These are phyloP conservation scores for Actinemys pallida DNA, from an alignment of 2,113 vertebrate genomes.

Conservation along the genomic window DNA sequence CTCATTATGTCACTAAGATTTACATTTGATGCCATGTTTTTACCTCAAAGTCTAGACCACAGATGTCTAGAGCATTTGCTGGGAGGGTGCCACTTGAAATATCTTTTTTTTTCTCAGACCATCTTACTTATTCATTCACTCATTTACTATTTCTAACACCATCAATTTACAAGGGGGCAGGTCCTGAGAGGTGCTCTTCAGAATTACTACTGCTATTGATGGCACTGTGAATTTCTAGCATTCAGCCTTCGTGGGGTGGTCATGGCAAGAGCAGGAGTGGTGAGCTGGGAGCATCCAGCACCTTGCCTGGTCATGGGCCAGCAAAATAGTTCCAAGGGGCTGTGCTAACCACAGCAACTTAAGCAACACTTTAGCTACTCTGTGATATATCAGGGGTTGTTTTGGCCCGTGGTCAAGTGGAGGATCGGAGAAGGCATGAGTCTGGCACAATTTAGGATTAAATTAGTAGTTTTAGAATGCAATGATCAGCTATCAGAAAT, in stretches of 20 bases:
- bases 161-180: neutral
- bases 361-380: neutral
- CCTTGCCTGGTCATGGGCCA: neutral
- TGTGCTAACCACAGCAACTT: neutral
- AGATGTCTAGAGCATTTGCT: neutral
- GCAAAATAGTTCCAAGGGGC: neutral
- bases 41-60: neutral
- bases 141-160: neutral
- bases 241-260: neutral
- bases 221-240: neutral
- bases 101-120: rapidly evolving
- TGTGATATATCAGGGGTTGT: neutral
- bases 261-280: neutral
- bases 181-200: neutral
- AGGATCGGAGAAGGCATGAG: neutral
- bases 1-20: neutral
- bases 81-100: neutral
- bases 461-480: neutral
- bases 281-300: neutral
- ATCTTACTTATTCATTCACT: neutral
- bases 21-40: rapidly evolving
- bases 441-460: neutral
- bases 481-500: neutral
- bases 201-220: neutral
- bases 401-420: neutral